Evolutionary conservation across 2,797 vertebrate genomes (phyloP).

Genomic region (Luscinia megarhynchos): DNA sequence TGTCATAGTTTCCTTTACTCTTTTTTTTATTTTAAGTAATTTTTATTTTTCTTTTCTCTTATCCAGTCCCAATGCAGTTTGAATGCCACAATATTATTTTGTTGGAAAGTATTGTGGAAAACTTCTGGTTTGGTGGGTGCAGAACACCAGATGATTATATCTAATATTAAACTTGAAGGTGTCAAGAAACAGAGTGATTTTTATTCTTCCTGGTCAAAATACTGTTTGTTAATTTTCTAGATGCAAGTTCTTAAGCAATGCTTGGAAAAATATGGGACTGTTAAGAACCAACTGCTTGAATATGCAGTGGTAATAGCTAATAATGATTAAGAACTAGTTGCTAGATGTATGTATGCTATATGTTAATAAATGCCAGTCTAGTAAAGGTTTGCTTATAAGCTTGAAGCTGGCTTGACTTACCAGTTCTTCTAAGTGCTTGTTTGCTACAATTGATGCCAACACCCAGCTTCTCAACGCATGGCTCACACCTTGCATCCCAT

Average conservation of each 20-base stretch:
- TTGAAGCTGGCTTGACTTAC: not conserved
- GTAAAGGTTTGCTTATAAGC: not conserved
- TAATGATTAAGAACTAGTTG: not conserved
- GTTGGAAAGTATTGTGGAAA: not conserved
- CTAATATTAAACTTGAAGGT: not conserved
- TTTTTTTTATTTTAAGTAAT: not conserved
- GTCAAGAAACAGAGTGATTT: not conserved
- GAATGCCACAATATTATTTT: not conserved
- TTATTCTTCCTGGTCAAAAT: not conserved
- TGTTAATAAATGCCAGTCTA: not conserved
- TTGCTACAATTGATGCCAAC: not conserved
- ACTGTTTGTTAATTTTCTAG: not conserved
- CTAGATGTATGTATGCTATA: not conserved
- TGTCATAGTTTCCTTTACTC: not conserved
- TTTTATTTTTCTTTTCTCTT: not conserved
- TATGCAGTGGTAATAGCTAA: not conserved
- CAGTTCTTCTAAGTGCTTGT: not conserved
- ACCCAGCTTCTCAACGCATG: not conserved
- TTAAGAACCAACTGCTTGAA: not conserved
- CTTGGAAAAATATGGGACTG: not conserved
- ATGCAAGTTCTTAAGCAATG: not conserved
- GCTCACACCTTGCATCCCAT: not conserved
- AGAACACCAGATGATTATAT: not conserved
- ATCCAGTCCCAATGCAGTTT: not conserved
- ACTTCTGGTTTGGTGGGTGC: not conserved